Percentiles rank a stretch among this genome's conserved stretches.
These are phyloP conservation scores for Dolichotis patagonum DNA, from an alignment of 2,113 vertebrate genomes.

Conservation along the genomic window DNA sequence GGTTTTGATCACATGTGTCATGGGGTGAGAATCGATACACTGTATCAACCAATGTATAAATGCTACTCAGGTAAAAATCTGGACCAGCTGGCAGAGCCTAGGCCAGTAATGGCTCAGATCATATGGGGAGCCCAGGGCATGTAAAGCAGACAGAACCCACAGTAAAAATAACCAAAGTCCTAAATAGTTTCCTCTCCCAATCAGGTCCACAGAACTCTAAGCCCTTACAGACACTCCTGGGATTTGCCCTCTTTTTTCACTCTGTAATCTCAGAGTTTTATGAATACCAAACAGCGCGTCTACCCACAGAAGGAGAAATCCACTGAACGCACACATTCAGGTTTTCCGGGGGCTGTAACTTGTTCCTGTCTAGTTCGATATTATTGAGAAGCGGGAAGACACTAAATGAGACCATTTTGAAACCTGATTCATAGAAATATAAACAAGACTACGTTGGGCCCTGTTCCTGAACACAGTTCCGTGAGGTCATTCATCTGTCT, in stretches of 20 bases:
- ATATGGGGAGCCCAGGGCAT: rapidly evolving
- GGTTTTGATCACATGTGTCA: rapidly evolving
- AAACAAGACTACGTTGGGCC: neutral
- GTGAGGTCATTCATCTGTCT: neutral
- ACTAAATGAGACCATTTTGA: neutral
- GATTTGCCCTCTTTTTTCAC: neutral
- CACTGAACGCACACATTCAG: neutral
- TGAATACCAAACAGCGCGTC: neutral
- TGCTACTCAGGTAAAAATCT: neutral
- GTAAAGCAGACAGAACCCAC: too few species aligned
- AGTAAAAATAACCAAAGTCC: neutral
- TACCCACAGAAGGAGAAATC: neutral
- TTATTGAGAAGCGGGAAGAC: neutral
- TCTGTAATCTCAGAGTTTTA: neutral
- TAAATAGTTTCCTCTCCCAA: too few species aligned
- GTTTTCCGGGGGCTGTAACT: neutral
- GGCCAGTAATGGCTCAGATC: neutral
- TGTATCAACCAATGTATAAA: neutral
- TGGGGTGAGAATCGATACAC: neutral
- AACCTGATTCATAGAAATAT: neutral
- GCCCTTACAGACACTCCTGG: rapidly evolving
- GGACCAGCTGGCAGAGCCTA: neutral
- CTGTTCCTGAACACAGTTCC: neutral
- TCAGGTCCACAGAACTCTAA: rapidly evolving
- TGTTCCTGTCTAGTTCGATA: neutral